phyloP scores from a whole-genome alignment of 2,888 invertebrate species.

The Megamerina dolium region DNA sequence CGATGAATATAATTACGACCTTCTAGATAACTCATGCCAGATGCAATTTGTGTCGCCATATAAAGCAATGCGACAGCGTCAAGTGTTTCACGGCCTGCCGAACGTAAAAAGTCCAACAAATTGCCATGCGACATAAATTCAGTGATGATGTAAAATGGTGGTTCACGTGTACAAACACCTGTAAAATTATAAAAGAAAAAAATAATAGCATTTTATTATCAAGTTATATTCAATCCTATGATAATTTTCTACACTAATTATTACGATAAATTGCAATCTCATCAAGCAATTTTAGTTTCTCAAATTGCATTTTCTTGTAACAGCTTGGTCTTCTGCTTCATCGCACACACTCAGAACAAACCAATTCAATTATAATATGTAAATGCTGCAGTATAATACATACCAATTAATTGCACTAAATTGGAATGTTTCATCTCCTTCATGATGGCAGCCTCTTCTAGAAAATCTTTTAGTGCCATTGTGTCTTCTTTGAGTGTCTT shows the following conservation, averaged over 20 bases:
- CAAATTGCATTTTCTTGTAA: background rate
- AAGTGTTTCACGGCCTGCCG: constrained; percentile 77
- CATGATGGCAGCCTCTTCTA: constrained; percentile 99
- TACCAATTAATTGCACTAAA: constrained; percentile 83
- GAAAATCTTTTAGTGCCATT: constrained; percentile 98
- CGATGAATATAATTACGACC: constrained; percentile 93
- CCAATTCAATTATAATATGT: too few relatives aligned
- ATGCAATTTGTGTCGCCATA: constrained; percentile 99
- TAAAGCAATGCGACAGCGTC: constrained; percentile 96
- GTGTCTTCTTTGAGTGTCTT: constrained; percentile 99
- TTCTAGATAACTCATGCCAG: constrained; percentile 98
- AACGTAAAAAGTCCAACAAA: constrained; percentile 89
- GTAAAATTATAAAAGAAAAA: too few relatives aligned
- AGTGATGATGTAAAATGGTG: constrained; percentile 98
- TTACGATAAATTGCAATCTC: too few relatives aligned
- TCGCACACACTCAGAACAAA: background rate
- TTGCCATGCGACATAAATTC: constrained; percentile 99
- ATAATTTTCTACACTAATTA: background rate
- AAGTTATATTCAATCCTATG: background rate
- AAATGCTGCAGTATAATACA: constrained; percentile 16
- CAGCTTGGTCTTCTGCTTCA: background rate
- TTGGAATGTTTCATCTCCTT: constrained; percentile 99
- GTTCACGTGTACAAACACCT: constrained; percentile 97
- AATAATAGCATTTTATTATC: too few relatives aligned
- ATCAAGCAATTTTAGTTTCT: too few relatives aligned